Evolutionary conservation across 2,888 invertebrate species (phyloP), one percentile per base, ranked within the genome.

Genomic region (Monochamus alternatus): DNA sequence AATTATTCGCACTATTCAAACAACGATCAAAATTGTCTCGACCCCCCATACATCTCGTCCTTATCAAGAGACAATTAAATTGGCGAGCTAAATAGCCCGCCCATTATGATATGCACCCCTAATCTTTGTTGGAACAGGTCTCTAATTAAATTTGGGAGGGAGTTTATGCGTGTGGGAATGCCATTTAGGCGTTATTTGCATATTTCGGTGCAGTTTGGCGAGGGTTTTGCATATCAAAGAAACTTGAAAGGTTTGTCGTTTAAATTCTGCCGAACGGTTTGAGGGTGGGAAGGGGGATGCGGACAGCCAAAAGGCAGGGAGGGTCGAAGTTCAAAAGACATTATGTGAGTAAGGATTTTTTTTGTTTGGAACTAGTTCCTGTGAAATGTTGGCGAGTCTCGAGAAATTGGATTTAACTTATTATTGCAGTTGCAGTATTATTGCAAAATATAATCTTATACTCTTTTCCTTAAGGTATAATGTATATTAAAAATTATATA

Each of bases 111-210:
- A 59, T 66, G 69, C 73, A 73, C 73, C 73, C 76, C 66, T 73
- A 73, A 76, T 76, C 76, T 76, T n/a, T 76, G 72, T 68, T 76
- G 65, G 76, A 59, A 63, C 71, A 71, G 71, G 71, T 71, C 71
- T 52, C 63, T 71, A 71, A 71, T 71, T 71, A 71, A 71, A 71
- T 71, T 71, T 71, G 3, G 38, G 14, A 63, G 71, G 71, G 71
- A 8, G 52, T 31, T 31, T 51, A n/a, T 51, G 62, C 62, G 70
- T 70, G 71, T 63, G 71, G 71, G 71, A 71, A 71, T 71, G 51
- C 63, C 52, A 22, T 62, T 71, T 51, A 47, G 5, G 44, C 63
- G 38, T 63, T 32, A 62, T 71, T 71, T 71, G 71, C 71, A 63
- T 71, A 52, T 69, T 47, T 47, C n/a, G 22, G n/a, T 52, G 66